Evolutionary conservation across 2,888 invertebrate species (phyloP).

Genomic region (Drosophila infuscata): DNA sequence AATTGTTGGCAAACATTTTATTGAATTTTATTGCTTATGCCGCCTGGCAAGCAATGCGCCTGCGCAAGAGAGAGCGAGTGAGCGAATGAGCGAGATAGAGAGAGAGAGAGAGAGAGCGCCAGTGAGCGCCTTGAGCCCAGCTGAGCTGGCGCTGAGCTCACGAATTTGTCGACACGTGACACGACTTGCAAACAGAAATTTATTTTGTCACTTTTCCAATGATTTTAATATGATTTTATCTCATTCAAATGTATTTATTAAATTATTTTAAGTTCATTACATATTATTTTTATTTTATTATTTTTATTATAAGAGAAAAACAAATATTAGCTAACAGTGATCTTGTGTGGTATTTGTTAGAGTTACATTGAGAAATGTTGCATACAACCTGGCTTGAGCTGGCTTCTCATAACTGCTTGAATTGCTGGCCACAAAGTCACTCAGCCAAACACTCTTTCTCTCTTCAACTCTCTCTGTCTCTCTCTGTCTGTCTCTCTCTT

Average conservation of each 20-base stretch:
- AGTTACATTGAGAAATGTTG: background rate
- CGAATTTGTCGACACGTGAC: background rate
- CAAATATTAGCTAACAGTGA: background rate
- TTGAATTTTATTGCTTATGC: slow-evolving; percentile 54
- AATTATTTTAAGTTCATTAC: background rate
- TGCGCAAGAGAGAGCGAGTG: slow-evolving; percentile 43
- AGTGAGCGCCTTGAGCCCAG: slow-evolving; percentile 4
- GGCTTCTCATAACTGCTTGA: slow-evolving; percentile 5
- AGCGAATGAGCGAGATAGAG: no score
- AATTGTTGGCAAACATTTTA: slow-evolving; percentile 70
- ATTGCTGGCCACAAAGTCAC: background rate
- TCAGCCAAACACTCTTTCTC: background rate
- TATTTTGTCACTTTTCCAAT: background rate
- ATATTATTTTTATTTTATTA: no score
- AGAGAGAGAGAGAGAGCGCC: slow-evolving; percentile 1
- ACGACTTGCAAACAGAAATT: background rate
- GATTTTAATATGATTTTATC: background rate
- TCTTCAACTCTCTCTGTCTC: background rate
- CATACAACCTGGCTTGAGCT: background rate
- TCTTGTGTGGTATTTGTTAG: background rate
- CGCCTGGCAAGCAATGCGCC: slow-evolving; percentile 44
- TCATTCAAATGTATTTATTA: background rate
- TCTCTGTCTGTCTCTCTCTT: background rate
- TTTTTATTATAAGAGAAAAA: background rate
- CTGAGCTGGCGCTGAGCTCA: background rate